Evolutionary conservation across 1,140 invertebrate species (phyloP), one percentile per base, ranked within the genome.

Genomic region (Panagrolaimus sp.): DNA sequence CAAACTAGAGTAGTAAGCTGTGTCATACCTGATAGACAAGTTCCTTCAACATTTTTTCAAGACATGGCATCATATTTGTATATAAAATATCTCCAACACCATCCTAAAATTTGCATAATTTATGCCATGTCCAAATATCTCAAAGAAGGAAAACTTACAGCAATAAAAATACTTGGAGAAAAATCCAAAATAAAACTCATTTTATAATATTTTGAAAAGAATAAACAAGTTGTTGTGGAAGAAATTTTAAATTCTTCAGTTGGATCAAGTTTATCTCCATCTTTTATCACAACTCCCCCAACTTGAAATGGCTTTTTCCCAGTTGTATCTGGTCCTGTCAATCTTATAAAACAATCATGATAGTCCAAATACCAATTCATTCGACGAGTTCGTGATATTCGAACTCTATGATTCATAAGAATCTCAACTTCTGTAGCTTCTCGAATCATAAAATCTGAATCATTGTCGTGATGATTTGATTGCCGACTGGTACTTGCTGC

Each of bases 311-410:
- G 21, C 52, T 14, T 58, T 8, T 58, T 28, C 8, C 52, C 14
- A 6, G 28, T 17, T 10, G 21, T 28, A 26, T 8, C 21, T 17
- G 52, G 28, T 58, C 52, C 52, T 12, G 15, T 12, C 10, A 58
- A 28, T n/a, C 14, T 58, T 12, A 58, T 24, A 28, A 21, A 58
- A 10, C 52, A 38, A 7, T 38, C 32, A 38, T 38, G 52, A 58
- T 58, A 24, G 17, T 58, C 52, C 10, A 58, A 2, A 14, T 26
- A 58, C 52, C 52, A 58, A 58, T 58, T 58, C 52, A 58, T 58
- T 14, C 52, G 52, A 58, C 52, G 28, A 1, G 52, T 58, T 14
- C 52, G 52, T 21, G 52, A 58, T n/a, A 58, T 58, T 12, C 52
- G 52, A 58, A 58, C 28, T 28, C n/a, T 21, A 21, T 21, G 28